A percentile compares a stretch with the other conserved stretches of the same genome.
Conservation (phyloP, 2,888 invertebrate genomes). For the Agrilus cyanescens region DNA sequence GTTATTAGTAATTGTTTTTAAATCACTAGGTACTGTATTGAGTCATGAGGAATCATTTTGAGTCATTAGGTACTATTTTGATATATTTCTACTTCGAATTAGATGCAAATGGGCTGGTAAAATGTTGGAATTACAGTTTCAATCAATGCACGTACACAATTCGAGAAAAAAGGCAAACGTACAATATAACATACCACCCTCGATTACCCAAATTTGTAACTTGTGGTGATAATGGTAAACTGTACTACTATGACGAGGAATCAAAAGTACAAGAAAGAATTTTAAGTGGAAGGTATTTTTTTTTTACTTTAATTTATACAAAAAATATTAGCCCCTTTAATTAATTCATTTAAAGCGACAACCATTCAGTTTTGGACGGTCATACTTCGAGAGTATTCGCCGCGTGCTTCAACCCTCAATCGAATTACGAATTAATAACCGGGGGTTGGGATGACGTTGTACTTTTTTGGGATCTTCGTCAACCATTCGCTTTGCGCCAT, state of each 20-base stretch:
- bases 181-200: constrained; percentile 51
- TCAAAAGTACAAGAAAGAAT: constrained; percentile 50
- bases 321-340: too few relatives aligned
- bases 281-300: constrained; percentile 43
- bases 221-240: constrained; percentile 50
- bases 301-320: neutral
- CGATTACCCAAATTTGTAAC: constrained; percentile 45
- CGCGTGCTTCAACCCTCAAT: constrained; percentile 52
- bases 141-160: constrained; percentile 52
- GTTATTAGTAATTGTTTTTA: too few relatives aligned
- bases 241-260: constrained; percentile 58
- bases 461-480: constrained; percentile 56
- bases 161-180: constrained; percentile 51
- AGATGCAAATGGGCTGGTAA: constrained; percentile 57
- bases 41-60: too few relatives aligned
- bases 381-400: constrained; percentile 53
- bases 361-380: constrained; percentile 37
- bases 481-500: constrained; percentile 46
- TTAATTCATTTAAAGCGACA: neutral
- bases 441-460: constrained; percentile 58
- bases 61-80: too few relatives aligned
- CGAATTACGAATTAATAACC: constrained; percentile 51
- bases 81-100: constrained; percentile 3
- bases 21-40: too few relatives aligned
- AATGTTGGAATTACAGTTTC: constrained; percentile 57